A percentile compares a stretch with the other conserved stretches of the same genome.
These are phyloP conservation scores for Isoperla grammatica DNA, from an alignment of 2,888 invertebrate genomes.

Conservation along the genomic window DNA sequence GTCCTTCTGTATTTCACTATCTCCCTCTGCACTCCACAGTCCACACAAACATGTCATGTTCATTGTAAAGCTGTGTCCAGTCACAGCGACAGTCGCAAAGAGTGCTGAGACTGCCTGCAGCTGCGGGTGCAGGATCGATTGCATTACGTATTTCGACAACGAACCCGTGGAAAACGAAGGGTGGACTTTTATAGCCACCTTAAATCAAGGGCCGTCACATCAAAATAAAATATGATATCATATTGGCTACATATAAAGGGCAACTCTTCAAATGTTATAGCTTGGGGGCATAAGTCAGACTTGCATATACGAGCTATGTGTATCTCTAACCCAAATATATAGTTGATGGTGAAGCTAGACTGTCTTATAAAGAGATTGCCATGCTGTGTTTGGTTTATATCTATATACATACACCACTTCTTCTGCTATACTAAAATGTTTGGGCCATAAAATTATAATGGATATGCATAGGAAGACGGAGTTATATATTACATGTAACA, in stretches of 20 bases:
- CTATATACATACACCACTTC: conserved; percentile 9
- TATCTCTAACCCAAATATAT: conserved; percentile 29
- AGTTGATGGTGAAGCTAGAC: not conserved
- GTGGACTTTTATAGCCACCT: conserved; percentile 39
- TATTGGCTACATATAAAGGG: conserved; percentile 43
- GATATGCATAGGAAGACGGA: conserved; percentile 9
- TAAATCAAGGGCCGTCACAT: conserved; percentile 44
- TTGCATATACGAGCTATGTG: conserved; percentile 43
- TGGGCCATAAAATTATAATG: conserved; percentile 17
- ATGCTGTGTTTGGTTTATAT: conserved; percentile 13
- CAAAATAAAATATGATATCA: conserved; percentile 44
- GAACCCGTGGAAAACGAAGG: conserved; percentile 17
- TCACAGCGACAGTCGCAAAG: no score
- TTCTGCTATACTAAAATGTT: conserved; percentile 17
- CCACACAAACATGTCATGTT: no score
- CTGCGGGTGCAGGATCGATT: conserved; percentile 12
- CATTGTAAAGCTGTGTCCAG: no score
- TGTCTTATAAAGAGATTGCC: conserved; percentile 25
- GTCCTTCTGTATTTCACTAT: no score
- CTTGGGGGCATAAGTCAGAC: conserved; percentile 35
- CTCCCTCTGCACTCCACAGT: no score
- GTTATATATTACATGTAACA: not conserved
- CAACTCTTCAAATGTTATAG: conserved; percentile 42
- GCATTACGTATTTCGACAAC: conserved; percentile 28
- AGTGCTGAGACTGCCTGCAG: not conserved